Evolutionary conservation across 1,140 invertebrate species (phyloP).

Genomic region (Drosophila grimshawi): DNA sequence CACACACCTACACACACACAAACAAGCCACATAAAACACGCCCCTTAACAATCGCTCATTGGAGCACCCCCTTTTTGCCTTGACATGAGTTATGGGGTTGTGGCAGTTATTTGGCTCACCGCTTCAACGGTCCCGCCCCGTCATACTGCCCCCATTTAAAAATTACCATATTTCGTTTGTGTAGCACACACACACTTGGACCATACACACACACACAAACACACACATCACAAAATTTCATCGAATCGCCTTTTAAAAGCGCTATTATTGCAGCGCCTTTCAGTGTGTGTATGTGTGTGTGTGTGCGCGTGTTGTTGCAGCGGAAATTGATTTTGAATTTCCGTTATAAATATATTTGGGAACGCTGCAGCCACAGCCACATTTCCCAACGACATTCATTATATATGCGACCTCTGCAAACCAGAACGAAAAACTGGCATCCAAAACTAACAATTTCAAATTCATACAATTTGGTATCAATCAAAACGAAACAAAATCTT

Average conservation of each 20-base stretch:
- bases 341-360: constrained; percentile 52
- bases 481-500: constrained; percentile 24
- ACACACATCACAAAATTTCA: constrained; percentile 34
- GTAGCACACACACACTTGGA: constrained; percentile 24
- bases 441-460: constrained; percentile 20
- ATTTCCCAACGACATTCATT: constrained; percentile 42
- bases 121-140: constrained; percentile 9
- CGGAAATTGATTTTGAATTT: constrained; percentile 78
- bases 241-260: constrained; percentile 35
- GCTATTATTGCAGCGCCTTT: constrained; percentile 15
- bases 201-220: constrained; percentile 11
- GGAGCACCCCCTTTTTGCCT: constrained; percentile 31
- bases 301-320: constrained; percentile 11
- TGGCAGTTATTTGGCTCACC: constrained; percentile 49
- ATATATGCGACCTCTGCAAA: constrained; percentile 32
- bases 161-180: constrained; percentile 69
- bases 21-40: neutral
- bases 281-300: neutral
- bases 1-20: constrained; percentile 8
- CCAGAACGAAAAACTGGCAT: constrained; percentile 18
- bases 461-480: constrained; percentile 31
- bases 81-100: constrained; percentile 66
- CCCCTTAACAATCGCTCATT: constrained; percentile 64
- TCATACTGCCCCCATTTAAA: constrained; percentile 48
- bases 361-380: constrained; percentile 11